Evolutionary conservation across 2,888 invertebrate species (phyloP).

Genomic region (Luperina testacea): DNA sequence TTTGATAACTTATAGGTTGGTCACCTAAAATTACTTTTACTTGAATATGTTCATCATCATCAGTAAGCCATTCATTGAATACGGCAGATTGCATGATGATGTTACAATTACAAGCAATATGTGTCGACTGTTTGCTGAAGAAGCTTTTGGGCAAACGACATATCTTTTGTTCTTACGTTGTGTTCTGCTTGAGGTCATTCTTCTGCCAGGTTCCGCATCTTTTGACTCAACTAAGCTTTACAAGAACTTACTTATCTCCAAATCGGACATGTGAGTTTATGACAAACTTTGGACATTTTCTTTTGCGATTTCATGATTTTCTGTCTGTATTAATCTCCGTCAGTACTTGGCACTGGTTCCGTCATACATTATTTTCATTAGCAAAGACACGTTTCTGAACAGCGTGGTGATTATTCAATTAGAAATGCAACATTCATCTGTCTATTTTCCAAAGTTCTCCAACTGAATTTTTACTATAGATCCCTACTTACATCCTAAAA

Average conservation of each 20-base stretch:
- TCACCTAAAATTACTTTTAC: not conserved
- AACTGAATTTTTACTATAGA: not conserved
- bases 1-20: not conserved
- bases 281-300: not conserved
- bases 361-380: not conserved
- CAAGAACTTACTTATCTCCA: not conserved
- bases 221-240: not conserved
- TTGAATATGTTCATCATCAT: not conserved
- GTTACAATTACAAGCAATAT: not conserved
- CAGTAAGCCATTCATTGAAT: not conserved
- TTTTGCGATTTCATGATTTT: not conserved
- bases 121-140: not conserved
- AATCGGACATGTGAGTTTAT: too few species aligned
- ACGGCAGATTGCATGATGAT: not conserved
- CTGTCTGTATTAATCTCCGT: not conserved
- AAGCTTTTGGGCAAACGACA: not conserved
- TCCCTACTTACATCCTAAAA: slow-evolving; percentile 31
- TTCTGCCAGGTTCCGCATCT: not conserved
- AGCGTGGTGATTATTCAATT: not conserved
- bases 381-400: not conserved
- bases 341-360: not conserved
- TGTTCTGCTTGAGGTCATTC: not conserved
- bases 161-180: not conserved
- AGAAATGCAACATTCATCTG: too few species aligned
- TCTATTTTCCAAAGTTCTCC: not conserved